Evolutionary conservation across 2,797 vertebrate genomes (phyloP).

Genomic region (Moxostoma hubbsi): DNA sequence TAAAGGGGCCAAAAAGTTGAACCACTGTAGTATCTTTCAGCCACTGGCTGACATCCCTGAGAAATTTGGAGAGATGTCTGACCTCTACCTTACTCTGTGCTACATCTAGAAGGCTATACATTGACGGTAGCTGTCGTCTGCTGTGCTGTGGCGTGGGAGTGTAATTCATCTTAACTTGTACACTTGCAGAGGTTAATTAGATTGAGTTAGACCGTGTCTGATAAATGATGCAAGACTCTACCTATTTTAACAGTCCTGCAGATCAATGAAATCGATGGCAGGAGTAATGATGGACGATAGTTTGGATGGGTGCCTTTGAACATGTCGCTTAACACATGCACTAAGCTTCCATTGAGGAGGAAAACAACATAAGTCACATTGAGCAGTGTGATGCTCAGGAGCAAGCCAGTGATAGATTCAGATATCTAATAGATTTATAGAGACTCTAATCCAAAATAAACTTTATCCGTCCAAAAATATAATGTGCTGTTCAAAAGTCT

Average conservation of each 20-base stretch:
- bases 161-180: constrained; percentile 47
- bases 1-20: neutral
- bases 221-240: constrained; percentile 41
- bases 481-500: too few relatives aligned
- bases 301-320: constrained; percentile 29
- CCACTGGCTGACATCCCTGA: neutral
- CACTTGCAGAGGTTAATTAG: constrained; percentile 44
- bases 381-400: neutral
- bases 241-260: constrained; percentile 43
- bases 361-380: constrained; percentile 30
- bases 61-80: constrained; percentile 7
- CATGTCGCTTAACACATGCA: constrained; percentile 18
- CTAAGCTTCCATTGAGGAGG: neutral
- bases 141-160: constrained; percentile 1
- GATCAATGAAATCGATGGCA: constrained; percentile 53
- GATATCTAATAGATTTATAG: neutral
- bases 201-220: constrained; percentile 40
- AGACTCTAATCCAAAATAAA: neutral
- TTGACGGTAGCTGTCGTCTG: neutral
- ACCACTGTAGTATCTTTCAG: neutral
- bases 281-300: constrained; percentile 40
- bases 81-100: neutral
- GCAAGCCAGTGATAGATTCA: neutral
- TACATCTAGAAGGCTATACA: neutral
- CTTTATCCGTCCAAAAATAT: neutral